These are phyloP conservation scores for Grammomys dolichurus DNA, from an alignment of 2,113 vertebrate species.

Conservation along the genomic window DNA sequence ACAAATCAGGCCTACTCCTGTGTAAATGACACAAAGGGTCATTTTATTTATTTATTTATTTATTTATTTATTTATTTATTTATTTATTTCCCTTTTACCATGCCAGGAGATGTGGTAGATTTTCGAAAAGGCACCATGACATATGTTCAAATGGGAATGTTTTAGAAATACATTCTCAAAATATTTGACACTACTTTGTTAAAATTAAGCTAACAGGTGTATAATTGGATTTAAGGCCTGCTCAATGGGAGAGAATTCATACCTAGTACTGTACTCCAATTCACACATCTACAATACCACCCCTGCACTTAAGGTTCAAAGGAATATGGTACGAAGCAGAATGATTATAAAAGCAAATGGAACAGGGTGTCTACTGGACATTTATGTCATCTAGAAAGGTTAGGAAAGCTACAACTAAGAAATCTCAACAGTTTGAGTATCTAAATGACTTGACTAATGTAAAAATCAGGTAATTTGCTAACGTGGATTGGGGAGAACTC, in stretches of 20 bases:
- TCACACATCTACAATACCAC: background rate
- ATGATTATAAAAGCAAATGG: background rate
- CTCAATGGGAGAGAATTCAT: background rate
- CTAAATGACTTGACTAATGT: background rate
- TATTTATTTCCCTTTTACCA: background rate
- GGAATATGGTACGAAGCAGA: background rate
- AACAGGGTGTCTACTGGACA: too few species aligned
- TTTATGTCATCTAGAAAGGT: background rate
- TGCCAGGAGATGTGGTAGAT: background rate
- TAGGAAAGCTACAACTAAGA: background rate
- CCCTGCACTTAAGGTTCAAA: background rate
- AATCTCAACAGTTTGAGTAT: background rate
- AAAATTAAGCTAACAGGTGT: background rate
- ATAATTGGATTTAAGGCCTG: background rate
- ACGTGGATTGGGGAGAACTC: background rate
- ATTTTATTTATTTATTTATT: background rate
- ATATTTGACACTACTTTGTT: background rate
- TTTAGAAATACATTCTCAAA: background rate
- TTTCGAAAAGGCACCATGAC: background rate
- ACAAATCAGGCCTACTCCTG: background rate
- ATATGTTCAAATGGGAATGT: background rate
- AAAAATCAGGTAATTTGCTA: background rate
- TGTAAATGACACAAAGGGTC: background rate
- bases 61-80: background rate
- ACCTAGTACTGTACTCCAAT: background rate